Base-by-base conservation (phyloP, 2,797 vertebrate species). In the Peromyscus aztecus region DNA sequence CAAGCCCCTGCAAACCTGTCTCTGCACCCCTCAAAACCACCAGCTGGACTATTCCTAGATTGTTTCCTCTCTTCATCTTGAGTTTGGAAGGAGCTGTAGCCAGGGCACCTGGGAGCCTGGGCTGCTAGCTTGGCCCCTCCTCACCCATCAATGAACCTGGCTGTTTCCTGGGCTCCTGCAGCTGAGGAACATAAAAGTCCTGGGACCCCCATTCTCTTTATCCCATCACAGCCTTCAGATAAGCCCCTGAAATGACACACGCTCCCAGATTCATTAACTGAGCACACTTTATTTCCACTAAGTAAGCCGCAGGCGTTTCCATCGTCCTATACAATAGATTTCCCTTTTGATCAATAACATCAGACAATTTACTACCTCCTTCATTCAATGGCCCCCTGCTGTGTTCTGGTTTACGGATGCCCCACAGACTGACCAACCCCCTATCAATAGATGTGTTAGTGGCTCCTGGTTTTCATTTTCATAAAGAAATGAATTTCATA, bases 311-410 rank as follows among this genome's bases (percentile, higher is more conserved):
- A 67, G 95, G 63, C 17, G 0, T 57, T 92, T 69, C 49, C 90
- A 69, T 46, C 7, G 23, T 69, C 82, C 1, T 10, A 55, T 49
- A 94, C 65, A 55, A 67, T 19, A 92, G 81, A 95, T 80, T 94
- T 94, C 85, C 94, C 94, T 94, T 83, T 92, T 86, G 85, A 88
- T 95, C 96, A 69, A 89, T 95, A 92, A 81, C n/a, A 40, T 49
- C 77, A 13, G 63, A 67, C 59, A 75, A 23, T 90, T 63, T 92
- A 81, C 94, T 63, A 2, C 65, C 7, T 85, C 92, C 4, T 82
- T 93, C 90, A 40, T 89, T 52, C 63, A 61, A 78, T 52, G 67
- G 61, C 71, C 31, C 69, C 3, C 10, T 37, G 10, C 31, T 13
- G 2, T 46, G 57, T 29, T 55, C 63, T 49, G 34, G 69, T 77